These are phyloP conservation scores for Xiphorhynchus erythropygius DNA, from an alignment of 2,797 vertebrate genomes.

Conservation along the genomic window DNA sequence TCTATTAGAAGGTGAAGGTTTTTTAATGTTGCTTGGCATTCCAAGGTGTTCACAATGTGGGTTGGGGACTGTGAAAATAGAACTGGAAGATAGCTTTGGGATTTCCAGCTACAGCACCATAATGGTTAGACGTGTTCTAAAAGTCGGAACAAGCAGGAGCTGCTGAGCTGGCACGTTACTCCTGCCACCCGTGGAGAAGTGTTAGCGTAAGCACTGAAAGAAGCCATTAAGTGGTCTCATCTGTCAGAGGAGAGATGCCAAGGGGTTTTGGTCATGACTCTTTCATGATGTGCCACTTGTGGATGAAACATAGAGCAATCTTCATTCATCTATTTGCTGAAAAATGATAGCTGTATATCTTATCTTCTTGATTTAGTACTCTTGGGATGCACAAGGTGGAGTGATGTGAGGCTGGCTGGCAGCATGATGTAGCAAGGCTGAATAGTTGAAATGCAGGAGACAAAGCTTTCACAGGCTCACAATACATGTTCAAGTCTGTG, in stretches of 20 bases:
- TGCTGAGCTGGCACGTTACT: neutral
- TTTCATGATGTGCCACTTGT: neutral
- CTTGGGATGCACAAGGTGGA: fast-evolving
- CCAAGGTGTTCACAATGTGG: neutral
- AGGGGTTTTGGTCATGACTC: neutral
- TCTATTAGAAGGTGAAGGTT: neutral
- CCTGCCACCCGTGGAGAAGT: neutral
- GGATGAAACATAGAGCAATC: neutral
- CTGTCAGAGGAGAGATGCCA: neutral
- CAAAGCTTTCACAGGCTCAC: neutral
- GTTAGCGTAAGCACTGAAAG: neutral
- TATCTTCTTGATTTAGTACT: neutral
- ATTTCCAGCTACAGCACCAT: neutral
- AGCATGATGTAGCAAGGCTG: neutral
- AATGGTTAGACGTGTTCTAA: neutral
- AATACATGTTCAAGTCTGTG: neutral
- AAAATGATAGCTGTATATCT: neutral
- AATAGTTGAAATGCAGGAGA: neutral
- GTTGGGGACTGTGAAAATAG: neutral
- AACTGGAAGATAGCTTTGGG: neutral
- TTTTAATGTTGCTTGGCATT: neutral
- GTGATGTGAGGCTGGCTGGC: fast-evolving
- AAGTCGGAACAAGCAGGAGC: neutral
- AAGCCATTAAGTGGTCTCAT: neutral
- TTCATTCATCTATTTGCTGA: neutral